Base-by-base conservation (phyloP, 2,888 invertebrate species). In the Andricus quercusramuli region DNA sequence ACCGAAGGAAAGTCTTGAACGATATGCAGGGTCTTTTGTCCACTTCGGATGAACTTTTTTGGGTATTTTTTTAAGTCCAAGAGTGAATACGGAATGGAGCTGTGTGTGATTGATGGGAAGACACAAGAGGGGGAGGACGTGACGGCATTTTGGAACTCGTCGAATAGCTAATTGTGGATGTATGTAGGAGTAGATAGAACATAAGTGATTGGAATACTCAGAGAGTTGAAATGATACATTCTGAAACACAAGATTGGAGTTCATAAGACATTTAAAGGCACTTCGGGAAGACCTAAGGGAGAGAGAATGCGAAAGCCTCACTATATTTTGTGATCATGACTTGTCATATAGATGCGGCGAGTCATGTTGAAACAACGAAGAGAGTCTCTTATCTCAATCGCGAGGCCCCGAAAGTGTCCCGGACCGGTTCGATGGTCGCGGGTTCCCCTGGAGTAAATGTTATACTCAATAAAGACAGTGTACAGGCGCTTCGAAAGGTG, bases 311-410 rank as follows among this genome's bases (percentile, higher is more conserved):
- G 87, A 90, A 89, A 89, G 85, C 88, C 88, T 87, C 87, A 83
- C 81, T 83, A 87, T 83, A 89, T 86, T 82, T 87, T 87, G 91
- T 91, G 91, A 91, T 90, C 91, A 91, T 91, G 91, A 90, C 89
- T 91, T 89, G 91, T 90, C 87, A 89, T 87, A 89, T 88, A 87
- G 87, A 90, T 89, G 90, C 87, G 84, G 86, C 86, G 88, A 88
- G 87, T 87, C 90, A 88, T 87, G 89, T 88, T 88, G 87, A 87
- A 88, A 89, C 89, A 87, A 89, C 87, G 87, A 89, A 87, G 89
- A 56, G 37, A 37, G 74, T 25, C 74, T 74, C 56, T 51, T 85
- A 89, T 17, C n/a, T 83, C 64, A 80, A 85, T 9, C 56, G 47
- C 20, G 82, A 81, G 32, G 80, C n/a, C n/a, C 25, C 8, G 47